These are phyloP conservation scores for Ephialtes manifestator DNA, from an alignment of 2,888 invertebrate species.

Conservation along the genomic window DNA sequence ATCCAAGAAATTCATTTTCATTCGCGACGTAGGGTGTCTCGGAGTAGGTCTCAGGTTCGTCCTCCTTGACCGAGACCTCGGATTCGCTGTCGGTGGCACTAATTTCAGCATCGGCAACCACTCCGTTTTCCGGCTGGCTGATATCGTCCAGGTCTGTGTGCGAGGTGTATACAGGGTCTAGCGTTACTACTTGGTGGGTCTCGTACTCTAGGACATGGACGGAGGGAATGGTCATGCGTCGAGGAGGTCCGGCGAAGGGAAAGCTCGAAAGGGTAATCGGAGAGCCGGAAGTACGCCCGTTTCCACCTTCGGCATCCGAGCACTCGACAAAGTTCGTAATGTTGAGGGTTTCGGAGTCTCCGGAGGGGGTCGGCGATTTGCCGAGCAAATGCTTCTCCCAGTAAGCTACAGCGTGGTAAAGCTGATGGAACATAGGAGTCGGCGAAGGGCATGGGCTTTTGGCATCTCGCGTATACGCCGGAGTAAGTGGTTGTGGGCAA, in stretches of 20 bases:
- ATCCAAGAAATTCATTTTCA: conserved; percentile 87
- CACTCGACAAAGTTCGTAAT: conserved; percentile 53
- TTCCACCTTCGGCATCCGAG: conserved; percentile 60
- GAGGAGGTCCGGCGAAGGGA: conserved; percentile 66
- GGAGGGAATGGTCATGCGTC: conserved; percentile 83
- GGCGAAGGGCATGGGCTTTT: conserved; percentile 85
- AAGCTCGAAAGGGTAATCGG: conserved; percentile 45
- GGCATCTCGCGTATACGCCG: conserved; percentile 68
- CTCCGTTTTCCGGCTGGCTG: conserved; percentile 90
- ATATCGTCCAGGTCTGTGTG: conserved; percentile 91
- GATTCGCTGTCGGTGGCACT: conserved; percentile 89
- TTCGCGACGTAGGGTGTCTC: conserved; percentile 87
- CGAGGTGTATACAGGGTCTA: conserved; percentile 84
- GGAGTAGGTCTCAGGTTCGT: conserved; percentile 85
- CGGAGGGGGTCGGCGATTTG: conserved; percentile 74
- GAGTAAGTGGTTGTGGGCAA: conserved; percentile 78
- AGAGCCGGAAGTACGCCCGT: conserved; percentile 34
- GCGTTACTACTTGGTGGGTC: conserved; percentile 84
- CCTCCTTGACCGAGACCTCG: conserved; percentile 88
- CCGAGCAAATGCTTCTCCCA: conserved; percentile 82
- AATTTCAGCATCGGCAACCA: conserved; percentile 87
- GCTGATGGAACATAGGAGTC: conserved; percentile 87
- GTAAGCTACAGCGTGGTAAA: conserved; percentile 85
- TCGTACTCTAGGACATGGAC: conserved; percentile 81
- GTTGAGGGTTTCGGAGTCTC: conserved; percentile 63